Base-by-base conservation (phyloP, 2,797 vertebrate genomes). In the Kryptolebias ocellatus region DNA sequence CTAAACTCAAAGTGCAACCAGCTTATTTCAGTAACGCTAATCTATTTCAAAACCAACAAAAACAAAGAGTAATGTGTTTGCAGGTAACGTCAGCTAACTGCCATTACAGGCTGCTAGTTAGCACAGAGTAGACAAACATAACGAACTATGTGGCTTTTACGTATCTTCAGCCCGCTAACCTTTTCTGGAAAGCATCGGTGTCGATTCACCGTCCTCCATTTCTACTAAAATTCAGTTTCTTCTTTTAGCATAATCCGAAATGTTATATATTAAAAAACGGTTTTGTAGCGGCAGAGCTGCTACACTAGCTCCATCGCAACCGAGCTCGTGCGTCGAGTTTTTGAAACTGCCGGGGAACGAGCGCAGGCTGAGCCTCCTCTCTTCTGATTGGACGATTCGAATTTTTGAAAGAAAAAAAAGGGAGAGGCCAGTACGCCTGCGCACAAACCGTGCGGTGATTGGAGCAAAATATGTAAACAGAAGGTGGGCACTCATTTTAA, bases 321-420 rank as follows among this genome's bases (percentile, higher is more conserved):
- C 49, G 51, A 37, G 5, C 29, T 67, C 58, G 18, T 1, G 12
- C 27, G 62, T 68, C 60, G 44, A 27, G 20, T 11, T 89, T 91
- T 42, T 83, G 64, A 90, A 91, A 71, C 58, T 55, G 3, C 83
- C 80, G 69, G 67, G 18, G 18, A 4, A 2, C n/a, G 12, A 1
- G 31, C 2, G 0, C 0, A 10, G 2, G 10, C 37, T 37, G 29
- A 31, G 14, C 39, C 15, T 56, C 1, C 42, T 74, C 15, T n/a
- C 58, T 56, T 62, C 72, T 84, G 77, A 90, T 91, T 89, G 90
- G 89, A 46, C 27, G 4, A 0, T 85, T 89, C 83, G 4, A 89
- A 73, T 17, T 51, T 66, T 7, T 0, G 20, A 18, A 14, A 2
- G 20, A 24, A 24, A 24, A 24, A 24, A 24, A 9, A 34, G 28